Conservation (phyloP, 2,888 invertebrate genomes). For the Pristionchus arcanus region DNA sequence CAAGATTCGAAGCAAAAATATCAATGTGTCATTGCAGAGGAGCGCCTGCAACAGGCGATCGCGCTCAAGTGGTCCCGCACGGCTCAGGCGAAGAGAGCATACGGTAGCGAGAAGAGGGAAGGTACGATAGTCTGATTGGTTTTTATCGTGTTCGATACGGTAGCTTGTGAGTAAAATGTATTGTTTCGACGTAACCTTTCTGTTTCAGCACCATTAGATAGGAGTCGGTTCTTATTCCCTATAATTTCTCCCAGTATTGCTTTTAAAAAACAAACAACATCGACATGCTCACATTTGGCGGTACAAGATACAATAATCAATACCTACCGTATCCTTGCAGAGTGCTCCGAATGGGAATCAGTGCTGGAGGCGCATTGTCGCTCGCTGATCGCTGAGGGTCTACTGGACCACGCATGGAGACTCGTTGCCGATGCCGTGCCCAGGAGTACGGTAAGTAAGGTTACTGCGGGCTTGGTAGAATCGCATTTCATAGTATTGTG, state of each 20-base stretch:
- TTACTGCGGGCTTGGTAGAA: too few relatives aligned
- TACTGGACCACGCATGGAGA: slow-evolving; percentile 52
- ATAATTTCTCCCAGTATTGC: too few relatives aligned
- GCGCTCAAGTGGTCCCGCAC: slow-evolving; percentile 4
- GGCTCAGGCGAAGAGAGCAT: slow-evolving; percentile 7
- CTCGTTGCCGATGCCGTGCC: slow-evolving; percentile 16
- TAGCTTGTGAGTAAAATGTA: too few relatives aligned
- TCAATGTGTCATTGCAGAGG: slow-evolving; percentile 37
- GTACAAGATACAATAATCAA: too few relatives aligned
- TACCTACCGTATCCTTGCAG: not conserved
- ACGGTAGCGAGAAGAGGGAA: not conserved
- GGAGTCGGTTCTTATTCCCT: too few relatives aligned
- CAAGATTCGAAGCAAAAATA: too few relatives aligned
- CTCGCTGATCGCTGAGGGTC: slow-evolving; percentile 18
- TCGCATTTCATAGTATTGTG: too few relatives aligned
- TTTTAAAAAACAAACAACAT: too few relatives aligned
- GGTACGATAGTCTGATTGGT: not conserved
- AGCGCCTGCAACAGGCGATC: slow-evolving; percentile 46
- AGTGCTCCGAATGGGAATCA: slow-evolving; percentile 34
- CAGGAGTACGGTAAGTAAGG: slow-evolving; percentile 39
- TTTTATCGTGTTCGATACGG: not conserved
- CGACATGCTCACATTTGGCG: too few relatives aligned
- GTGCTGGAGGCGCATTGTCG: slow-evolving; percentile 46
- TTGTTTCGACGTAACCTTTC: too few relatives aligned
- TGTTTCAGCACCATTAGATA: too few relatives aligned